Base-by-base conservation (phyloP, 2,888 invertebrate genomes). In the Sinopyrophorus schimmeli region DNA sequence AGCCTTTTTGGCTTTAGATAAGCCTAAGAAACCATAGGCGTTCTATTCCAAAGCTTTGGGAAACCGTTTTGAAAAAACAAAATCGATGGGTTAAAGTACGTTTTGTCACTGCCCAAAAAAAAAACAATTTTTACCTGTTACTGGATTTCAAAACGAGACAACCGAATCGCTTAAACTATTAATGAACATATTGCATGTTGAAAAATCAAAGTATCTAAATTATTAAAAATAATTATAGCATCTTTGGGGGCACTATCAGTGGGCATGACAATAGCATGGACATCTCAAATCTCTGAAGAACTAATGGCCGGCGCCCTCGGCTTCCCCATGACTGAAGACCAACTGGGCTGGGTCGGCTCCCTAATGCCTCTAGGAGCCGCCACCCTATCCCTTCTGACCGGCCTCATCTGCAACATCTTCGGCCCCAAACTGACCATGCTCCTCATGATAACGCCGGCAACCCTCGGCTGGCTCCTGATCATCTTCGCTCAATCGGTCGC, bases 201-300 rank as follows among this genome's bases (percentile, higher is more conserved):
- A n/a, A n/a, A n/a, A n/a, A n/a, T n/a, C n/a, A n/a, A n/a, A 20
- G 6, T 20, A 24, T n/a, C 7, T 31, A 11, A 32, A 9, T 16
- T 17, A 9, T 18, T 20, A 15, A 5, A 15, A 9, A 10, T 35
- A n/a, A n/a, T n/a, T 44, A 3, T 12, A 44, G 44, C 37, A 28
- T 52, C 67, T 65, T 18, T 75, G 77, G 84, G 87, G 1, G 85
- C 87, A n/a, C 76, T 89, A 21, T 88, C 89, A 28, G 87, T 88
- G 30, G 89, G 89, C 58, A 80, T 84, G 14, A 78, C 84, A 44
- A 73, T 89, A 7, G 87, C 82, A 20, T 89, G 89, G 89, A 82
- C 87, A 1, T 83, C 87, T 0, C 84, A 87, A 23, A 74, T 78
- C 14, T 70, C 70, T 48, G 71, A 71, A 54, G 68, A 77, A 41